Evolutionary conservation across 2,797 vertebrate genomes (phyloP), one percentile per base, ranked within the genome.

Genomic region (Anguilla megastoma): DNA sequence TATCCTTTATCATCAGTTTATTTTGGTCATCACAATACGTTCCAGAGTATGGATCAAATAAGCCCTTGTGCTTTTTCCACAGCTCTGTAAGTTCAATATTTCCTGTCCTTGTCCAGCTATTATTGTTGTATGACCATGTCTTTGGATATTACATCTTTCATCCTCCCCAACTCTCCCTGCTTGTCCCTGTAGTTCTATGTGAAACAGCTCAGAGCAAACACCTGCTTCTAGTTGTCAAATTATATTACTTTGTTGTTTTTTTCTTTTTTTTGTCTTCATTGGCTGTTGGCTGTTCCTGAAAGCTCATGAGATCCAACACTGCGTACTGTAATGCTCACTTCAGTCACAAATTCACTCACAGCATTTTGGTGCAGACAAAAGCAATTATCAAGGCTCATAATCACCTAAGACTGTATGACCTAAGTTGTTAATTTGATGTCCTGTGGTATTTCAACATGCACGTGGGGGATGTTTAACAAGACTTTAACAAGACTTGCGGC

Each of bases 401-500:
- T 36, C 74, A 76, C 74, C 16, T 41, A 16, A 14, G 45, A 30
- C 24, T 24, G 27, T 48, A 24, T 21, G 24, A 83, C 7, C 4
- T 50, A 8, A 52, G 12, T 52, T 48, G 36, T n/a, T 24, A 48
- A 52, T 52, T 48, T n/a, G n/a, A 83, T 48, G 41, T n/a, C 80
- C 41, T 48, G 45, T 8, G 80, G 79, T 45, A 45, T 18, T 82
- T 82, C 45, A 45, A 3, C 79, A 80, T 1, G 76, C 14, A 24
- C 48, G 9, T 7, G 16, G 48, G 79, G 48, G 10, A 27, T 50
- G 71, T 41, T 50, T 52, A 52, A 52, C 9, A 52, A 52, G 50
- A 52, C 50, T 52, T 86, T 86, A 69, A 69, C 85, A 41, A 48
- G 63, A 45, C 48, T 50, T 71, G 45, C 45, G 52, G 33, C 41